phyloP scores from a whole-genome alignment of 2,113 vertebrate genomes.

The Lophura nycthemera region DNA sequence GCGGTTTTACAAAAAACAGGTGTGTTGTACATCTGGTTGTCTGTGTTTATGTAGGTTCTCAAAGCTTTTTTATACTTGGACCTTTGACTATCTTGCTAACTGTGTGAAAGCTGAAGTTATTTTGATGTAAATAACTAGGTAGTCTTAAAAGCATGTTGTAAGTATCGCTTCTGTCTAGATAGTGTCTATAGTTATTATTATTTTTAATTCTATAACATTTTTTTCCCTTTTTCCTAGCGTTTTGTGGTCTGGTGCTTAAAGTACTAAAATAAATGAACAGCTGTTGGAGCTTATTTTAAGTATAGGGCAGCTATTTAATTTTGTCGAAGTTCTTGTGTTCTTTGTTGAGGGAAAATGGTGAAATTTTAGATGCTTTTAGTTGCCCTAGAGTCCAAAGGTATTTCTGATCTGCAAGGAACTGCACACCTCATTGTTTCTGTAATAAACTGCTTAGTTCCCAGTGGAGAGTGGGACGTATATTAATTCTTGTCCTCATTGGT shows the following conservation, averaged over 20 bases:
- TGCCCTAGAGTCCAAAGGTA: not conserved
- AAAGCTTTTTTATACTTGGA: not conserved
- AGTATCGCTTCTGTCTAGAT: not conserved
- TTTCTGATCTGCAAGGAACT: not conserved
- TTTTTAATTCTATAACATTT: not conserved
- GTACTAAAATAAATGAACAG: not conserved
- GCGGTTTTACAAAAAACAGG: not conserved
- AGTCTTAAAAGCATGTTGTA: not conserved
- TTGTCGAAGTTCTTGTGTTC: not conserved
- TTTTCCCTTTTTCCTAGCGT: not conserved
- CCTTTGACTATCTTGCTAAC: not conserved
- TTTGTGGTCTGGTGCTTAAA: not conserved
- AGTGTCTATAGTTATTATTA: not conserved
- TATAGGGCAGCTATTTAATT: not conserved
- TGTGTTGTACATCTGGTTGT: not conserved
- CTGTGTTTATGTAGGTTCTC: not conserved
- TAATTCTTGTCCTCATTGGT: not conserved
- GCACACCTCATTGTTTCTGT: not conserved
- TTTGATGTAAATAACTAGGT: not conserved
- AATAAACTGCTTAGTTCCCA: not conserved
- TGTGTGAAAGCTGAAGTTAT: not conserved
- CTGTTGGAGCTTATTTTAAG: not conserved
- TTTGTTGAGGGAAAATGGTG: not conserved
- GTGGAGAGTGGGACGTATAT: rapidly evolving
- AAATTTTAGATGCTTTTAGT: not conserved